These are phyloP conservation scores for Lycophotia porphyrea DNA, from an alignment of 2,888 invertebrate species.

Conservation along the genomic window DNA sequence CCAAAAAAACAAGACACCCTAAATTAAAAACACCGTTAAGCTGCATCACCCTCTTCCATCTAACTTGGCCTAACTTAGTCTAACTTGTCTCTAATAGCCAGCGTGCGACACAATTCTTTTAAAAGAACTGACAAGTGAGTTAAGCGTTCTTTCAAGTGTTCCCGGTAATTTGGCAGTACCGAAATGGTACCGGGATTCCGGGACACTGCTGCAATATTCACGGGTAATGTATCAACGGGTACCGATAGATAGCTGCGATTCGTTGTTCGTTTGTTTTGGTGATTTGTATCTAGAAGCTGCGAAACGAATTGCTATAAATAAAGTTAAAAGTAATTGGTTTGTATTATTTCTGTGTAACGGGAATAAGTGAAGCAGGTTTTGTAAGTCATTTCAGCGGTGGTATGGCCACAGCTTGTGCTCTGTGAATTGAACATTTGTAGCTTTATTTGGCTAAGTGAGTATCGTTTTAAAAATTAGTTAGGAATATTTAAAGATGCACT, in stretches of 20 bases:
- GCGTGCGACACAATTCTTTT: constrained; percentile 40
- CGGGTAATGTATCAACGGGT: constrained; percentile 28
- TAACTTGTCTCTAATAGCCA: constrained; percentile 43
- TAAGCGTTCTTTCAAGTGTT: constrained; percentile 48
- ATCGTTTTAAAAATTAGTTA: background rate
- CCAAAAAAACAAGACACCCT: background rate
- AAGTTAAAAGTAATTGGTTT: constrained; percentile 33
- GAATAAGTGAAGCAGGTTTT: background rate
- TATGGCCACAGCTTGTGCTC: background rate
- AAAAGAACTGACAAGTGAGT: constrained; percentile 47
- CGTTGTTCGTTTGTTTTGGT: constrained; percentile 42
- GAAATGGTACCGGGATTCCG: constrained; percentile 16
- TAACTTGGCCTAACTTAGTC: constrained; percentile 50
- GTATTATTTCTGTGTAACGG: constrained; percentile 14
- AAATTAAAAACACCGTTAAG: constrained; percentile 37
- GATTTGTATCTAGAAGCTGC: constrained; percentile 37
- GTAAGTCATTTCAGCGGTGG: background rate
- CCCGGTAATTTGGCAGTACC: constrained; percentile 47
- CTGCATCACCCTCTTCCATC: constrained; percentile 32
- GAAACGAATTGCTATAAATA: constrained; percentile 33
- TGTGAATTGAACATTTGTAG: background rate
- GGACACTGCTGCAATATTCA: constrained; percentile 54
- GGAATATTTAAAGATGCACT: background rate
- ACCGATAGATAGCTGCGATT: constrained; percentile 29
- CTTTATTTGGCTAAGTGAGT: background rate